Base-by-base conservation (phyloP, 2,797 vertebrate species). In the Chloroceryle inda region DNA sequence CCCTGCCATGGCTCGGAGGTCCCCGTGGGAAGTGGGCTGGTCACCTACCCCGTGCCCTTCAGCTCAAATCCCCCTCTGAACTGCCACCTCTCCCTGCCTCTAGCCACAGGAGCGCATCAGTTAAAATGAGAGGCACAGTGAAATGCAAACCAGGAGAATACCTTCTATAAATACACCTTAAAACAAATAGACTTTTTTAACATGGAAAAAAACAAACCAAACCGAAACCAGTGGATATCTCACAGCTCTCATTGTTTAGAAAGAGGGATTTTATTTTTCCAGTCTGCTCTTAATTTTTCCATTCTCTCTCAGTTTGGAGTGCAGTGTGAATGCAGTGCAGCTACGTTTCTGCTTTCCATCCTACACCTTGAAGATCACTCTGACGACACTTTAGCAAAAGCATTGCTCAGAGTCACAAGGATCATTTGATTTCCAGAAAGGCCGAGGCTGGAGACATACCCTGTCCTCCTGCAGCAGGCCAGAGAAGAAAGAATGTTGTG, bases 261-360 rank as follows among this genome's bases (percentile, higher is more conserved):
- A 88, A 88, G 27, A 31, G 73, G 76, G 92, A 40, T 82, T 95
- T 88, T 85, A 73, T 90, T 96, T 97, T 96, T 96, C 95, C 92
- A 96, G 59, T 69, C 96, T 90, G 91, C 68, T 89, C 78, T 92
- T 93, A 80, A 88, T 94, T 96, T 97, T 96, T 94, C 94, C 94
- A 94, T 94, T 95, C 88, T 74, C 53, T 91, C 55, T 84, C 50
- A 45, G 3, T 84, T 79, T 92, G 63, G 62, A 96, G 71, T 27
- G 35, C 67, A 63, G 47, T 84, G 47, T 52, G 95, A 93, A 52
- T 76, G 44, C 16, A 79, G 67, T 31, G 47, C 82, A 92, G 76
- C 71, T 79, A 56, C 67, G 68, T 77, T 91, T 86, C 96, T 97
- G 93, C 66, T 96, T 97, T 96, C 83, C 88, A 15, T 91, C 85